Conservation (phyloP, 2,113 vertebrate species). For the Zosterops hypoxanthus region DNA sequence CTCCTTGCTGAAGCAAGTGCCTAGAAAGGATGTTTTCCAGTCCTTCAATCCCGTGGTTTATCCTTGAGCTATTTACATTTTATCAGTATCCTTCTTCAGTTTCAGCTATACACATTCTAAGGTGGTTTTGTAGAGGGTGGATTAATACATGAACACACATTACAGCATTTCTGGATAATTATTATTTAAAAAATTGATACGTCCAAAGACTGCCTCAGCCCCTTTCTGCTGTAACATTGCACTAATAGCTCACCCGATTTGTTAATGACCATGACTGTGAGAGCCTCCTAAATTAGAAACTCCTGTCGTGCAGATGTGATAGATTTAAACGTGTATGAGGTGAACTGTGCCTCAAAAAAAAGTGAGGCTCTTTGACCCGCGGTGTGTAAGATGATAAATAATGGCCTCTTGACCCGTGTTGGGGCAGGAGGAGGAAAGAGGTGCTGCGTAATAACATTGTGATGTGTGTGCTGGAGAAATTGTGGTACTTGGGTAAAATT, state of each 20-base stretch:
- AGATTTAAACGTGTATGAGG: accelerated
- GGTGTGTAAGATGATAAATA: neutral
- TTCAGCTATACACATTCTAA: neutral
- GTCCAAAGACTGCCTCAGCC: neutral
- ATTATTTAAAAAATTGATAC: neutral
- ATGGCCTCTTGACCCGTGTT: neutral
- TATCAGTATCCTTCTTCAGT: neutral
- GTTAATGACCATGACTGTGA: neutral
- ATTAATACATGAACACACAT: neutral
- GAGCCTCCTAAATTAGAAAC: neutral
- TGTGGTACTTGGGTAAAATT: neutral
- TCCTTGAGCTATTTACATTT: neutral
- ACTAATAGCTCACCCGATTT: neutral
- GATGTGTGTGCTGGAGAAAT: neutral
- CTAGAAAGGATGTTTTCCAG: neutral
- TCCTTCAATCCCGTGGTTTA: neutral
- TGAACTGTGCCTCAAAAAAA: neutral
- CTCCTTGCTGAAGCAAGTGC: neutral
- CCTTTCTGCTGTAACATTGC: neutral
- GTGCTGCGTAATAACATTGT: neutral
- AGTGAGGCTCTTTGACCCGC: neutral
- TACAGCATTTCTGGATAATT: neutral
- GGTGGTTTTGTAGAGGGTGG: neutral
- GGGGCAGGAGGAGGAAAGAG: neutral
- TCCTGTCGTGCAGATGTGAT: neutral